A percentile compares a stretch with the other conserved stretches of the same genome.
These are phyloP conservation scores for Hermodice carunculata DNA, from an alignment of 2,888 invertebrate species.

Conservation along the genomic window DNA sequence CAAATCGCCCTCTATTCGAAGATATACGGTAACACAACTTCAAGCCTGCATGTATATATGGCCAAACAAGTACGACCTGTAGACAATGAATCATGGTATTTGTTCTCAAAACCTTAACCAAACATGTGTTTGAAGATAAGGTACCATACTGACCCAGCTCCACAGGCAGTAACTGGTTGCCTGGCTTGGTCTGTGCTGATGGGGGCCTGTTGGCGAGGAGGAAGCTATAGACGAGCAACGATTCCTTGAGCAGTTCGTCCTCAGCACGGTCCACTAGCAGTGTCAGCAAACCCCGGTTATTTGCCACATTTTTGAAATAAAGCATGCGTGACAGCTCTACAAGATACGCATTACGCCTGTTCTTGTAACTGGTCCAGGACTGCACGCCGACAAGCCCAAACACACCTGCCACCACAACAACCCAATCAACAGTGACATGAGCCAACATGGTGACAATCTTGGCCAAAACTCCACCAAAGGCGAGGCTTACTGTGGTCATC, in stretches of 20 bases:
- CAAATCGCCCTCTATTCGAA: too few relatives aligned
- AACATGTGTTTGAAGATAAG: too few relatives aligned
- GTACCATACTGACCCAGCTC: slow-evolving; percentile 46
- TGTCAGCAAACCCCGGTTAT: slow-evolving; percentile 64
- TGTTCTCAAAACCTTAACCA: too few relatives aligned
- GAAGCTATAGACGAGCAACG: slow-evolving; percentile 61
- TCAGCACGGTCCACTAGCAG: slow-evolving; percentile 66
- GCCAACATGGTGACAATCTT: slow-evolving; percentile 59
- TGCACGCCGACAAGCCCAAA: slow-evolving; percentile 49
- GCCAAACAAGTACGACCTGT: too few relatives aligned
- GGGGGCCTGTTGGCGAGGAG: slow-evolving; percentile 55
- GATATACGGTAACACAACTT: too few relatives aligned
- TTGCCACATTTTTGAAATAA: slow-evolving; percentile 67
- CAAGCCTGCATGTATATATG: too few relatives aligned
- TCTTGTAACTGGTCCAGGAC: slow-evolving; percentile 56
- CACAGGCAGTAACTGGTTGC: slow-evolving; percentile 27
- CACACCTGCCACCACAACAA: slow-evolving; percentile 50
- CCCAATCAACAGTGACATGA: slow-evolving; percentile 52
- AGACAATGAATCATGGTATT: too few relatives aligned
- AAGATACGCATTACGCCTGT: slow-evolving; percentile 57
- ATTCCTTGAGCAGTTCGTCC: slow-evolving; percentile 67
- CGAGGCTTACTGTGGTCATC: slow-evolving; percentile 44
- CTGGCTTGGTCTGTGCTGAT: slow-evolving; percentile 27
- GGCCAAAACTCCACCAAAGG: slow-evolving; percentile 50
- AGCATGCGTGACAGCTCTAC: slow-evolving; percentile 57